These are phyloP conservation scores for Gonioctena quinquepunctata DNA, from an alignment of 1,140 invertebrate genomes.

Conservation along the genomic window DNA sequence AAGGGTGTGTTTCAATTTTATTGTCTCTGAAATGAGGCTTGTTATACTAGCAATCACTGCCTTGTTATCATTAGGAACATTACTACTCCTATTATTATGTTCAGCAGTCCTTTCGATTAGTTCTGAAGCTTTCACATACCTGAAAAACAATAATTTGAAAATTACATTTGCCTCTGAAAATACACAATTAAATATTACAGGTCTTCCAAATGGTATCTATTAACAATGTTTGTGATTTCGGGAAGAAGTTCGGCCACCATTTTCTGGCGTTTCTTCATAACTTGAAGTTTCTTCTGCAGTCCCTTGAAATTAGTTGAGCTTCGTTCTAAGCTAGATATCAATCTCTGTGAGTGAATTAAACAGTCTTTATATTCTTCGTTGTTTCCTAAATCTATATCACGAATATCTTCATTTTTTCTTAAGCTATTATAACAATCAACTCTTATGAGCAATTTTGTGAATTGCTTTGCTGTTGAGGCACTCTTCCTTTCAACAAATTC, in stretches of 20 bases:
- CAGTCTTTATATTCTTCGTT: constrained; percentile 19
- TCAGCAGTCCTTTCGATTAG: constrained; percentile 20
- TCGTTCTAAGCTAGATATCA: constrained; percentile 25
- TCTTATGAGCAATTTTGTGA: constrained; percentile 17
- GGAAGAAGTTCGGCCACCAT: constrained; percentile 7
- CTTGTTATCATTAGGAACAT: constrained; percentile 8
- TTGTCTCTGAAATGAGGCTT: constrained; percentile 28
- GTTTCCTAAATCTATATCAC: constrained; percentile 16
- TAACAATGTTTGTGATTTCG: constrained; percentile 21
- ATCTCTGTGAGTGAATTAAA: constrained; percentile 24
- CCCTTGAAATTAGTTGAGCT: constrained; percentile 17
- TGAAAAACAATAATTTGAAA: background rate
- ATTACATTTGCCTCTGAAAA: background rate
- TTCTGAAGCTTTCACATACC: background rate
- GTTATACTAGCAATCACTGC: constrained; percentile 15
- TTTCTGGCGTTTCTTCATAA: constrained; percentile 17
- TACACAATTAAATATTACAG: constrained; percentile 8
- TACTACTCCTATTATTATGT: background rate
- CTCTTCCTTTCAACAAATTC: constrained; percentile 24
- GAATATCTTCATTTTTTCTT: constrained; percentile 14
- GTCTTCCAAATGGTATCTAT: constrained; percentile 22
- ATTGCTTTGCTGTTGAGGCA: background rate
- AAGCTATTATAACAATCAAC: constrained; percentile 31
- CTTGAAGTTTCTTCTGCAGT: constrained; percentile 21
- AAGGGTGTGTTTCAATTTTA: constrained; percentile 28